Evolutionary conservation across 2,113 vertebrate species (phyloP), one percentile per base, ranked within the genome.

Genomic region (Pelvicachromis taeniatus): DNA sequence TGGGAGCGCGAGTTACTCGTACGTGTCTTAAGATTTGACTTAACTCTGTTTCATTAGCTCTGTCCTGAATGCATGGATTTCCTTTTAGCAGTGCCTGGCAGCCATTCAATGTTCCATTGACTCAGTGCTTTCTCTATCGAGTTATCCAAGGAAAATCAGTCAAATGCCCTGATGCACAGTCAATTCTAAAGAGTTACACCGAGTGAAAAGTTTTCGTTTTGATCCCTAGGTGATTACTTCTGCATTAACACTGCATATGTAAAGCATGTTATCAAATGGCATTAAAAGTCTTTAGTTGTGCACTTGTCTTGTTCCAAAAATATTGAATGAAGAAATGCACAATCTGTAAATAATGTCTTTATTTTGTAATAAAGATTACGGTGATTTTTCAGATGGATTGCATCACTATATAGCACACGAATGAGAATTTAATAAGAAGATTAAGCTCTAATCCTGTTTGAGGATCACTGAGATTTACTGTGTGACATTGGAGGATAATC

Each of bases 21-120:
- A 80, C 40, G 33, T 87, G 87, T 89, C 88, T 92, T 56, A 23
- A 89, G 93, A 81, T 58, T 79, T 59, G 68, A 85, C 87, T 92
- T 86, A 63, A 87, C 83, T 86, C 75, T 75, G 56, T 93, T 94
- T 93, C 88, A 94, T 94, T 93, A 92, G 91, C 93, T 88, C 80
- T 84, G 79, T 85, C 58, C 82, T 88, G 81, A 92, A 88, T 87
- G 86, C 90, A 94, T 93, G 86, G 94, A 94, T 93, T 93, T 94
- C 83, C 85, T 89, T 90, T 93, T 89, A 88, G 83, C 87, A 91
- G 82, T 80, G 61, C 80, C 89, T 84, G 7, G 50, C 55, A 84
- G 93, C 87, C 84, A 81, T 79, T 85, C 87, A 82, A 23, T 77
- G 78, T 84, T 85, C 83, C 63, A 5, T 90, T 91, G 58, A 87